phyloP scores from a whole-genome alignment of 2,888 invertebrate genomes.

The Brachyptera putata region DNA sequence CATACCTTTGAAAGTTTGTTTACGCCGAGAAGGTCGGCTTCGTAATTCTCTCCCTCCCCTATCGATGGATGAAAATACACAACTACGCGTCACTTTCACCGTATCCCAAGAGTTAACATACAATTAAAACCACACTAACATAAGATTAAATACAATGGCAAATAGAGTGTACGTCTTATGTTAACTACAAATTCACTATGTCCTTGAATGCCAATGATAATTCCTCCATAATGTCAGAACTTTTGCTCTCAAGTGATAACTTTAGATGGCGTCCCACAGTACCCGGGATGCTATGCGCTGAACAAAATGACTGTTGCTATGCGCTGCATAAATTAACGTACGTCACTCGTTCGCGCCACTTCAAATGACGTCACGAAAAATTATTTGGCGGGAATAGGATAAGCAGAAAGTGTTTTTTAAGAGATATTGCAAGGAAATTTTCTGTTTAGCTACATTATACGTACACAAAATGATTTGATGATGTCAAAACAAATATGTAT shows the following conservation, averaged over 20 bases:
- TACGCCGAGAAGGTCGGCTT: conserved; percentile 33
- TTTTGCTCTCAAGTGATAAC: conserved; percentile 33
- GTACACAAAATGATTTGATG: no score
- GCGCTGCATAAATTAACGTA: conserved; percentile 33
- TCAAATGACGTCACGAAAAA: conserved; percentile 21
- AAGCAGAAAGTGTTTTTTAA: no score
- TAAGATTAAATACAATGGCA: conserved; percentile 20
- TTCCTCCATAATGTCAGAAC: conserved; percentile 36
- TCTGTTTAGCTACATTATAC: no score
- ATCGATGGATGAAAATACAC: conserved; percentile 30
- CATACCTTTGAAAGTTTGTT: conserved; percentile 33
- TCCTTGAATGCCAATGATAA: conserved; percentile 34
- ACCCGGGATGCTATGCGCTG: conserved; percentile 34
- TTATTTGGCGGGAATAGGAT: conserved; percentile 6
- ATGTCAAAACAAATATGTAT: no score
- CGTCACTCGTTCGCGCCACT: conserved; percentile 32
- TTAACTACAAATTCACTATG: conserved; percentile 30
- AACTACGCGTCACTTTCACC: conserved; percentile 29
- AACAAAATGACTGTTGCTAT: conserved; percentile 32
- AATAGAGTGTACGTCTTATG: conserved; percentile 22
- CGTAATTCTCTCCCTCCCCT: conserved; percentile 33
- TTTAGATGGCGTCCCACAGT: conserved; percentile 35
- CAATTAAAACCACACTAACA: conserved; percentile 13
- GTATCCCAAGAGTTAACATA: conserved; percentile 12
- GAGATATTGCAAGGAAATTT: no score